phyloP scores from a whole-genome alignment of 35 echinoderm and acorn worm species.

The Patiria miniata region DNA sequence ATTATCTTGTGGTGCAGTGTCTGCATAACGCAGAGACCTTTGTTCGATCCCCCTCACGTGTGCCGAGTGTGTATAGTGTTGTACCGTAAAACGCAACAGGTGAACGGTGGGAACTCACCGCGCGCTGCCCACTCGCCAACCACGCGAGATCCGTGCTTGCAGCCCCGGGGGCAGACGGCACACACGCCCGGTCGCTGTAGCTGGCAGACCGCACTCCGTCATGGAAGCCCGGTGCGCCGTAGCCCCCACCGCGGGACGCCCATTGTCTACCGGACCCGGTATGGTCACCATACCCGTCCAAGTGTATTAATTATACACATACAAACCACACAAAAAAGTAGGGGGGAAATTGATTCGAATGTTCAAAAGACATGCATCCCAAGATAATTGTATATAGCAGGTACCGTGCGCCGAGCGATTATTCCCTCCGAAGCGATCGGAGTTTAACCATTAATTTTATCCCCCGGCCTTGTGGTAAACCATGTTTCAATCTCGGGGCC shows the following conservation, averaged over 20 bases:
- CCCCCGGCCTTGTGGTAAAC: slow-evolving; percentile 9
- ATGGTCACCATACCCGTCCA: neutral
- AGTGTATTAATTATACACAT: neutral
- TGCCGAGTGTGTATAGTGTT: neutral
- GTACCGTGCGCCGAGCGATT: neutral
- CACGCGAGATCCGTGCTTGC: neutral
- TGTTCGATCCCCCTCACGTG: slow-evolving; percentile 17
- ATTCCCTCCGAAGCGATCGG: no score
- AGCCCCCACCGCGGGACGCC: neutral
- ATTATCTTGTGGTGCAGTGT: no score
- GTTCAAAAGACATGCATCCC: neutral
- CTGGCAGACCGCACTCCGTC: neutral
- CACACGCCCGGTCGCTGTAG: neutral
- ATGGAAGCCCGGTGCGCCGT: neutral
- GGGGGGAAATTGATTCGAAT: slow-evolving; percentile 3
- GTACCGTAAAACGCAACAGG: slow-evolving; percentile 18
- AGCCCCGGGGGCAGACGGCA: slow-evolving; percentile 21
- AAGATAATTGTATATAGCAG: neutral
- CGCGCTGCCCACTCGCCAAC: neutral
- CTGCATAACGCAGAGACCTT: neutral
- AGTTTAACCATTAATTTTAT: slow-evolving; percentile 2
- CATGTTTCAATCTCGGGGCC: slow-evolving; percentile 1
- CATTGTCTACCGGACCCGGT: neutral
- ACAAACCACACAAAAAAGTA: neutral
- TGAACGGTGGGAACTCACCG: slow-evolving; percentile 7